Percentiles rank a stretch among this genome's conserved stretches.
phyloP scores from a whole-genome alignment of 2,888 invertebrate species.

The Microctonus aethiopoides region DNA sequence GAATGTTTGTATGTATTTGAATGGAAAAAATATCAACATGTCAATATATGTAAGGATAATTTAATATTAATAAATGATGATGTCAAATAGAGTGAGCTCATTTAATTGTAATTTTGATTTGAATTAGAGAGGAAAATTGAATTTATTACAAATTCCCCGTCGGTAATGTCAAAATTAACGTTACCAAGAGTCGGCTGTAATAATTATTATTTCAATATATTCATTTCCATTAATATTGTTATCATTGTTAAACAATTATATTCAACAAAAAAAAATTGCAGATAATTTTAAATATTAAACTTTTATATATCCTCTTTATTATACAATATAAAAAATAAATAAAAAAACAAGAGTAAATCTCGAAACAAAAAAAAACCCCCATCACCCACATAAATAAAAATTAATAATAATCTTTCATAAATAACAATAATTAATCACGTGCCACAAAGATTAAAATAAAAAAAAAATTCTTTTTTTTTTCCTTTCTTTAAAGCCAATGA shows the following conservation, averaged over 20 bases:
- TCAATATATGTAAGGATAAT: no score
- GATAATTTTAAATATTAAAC: neutral
- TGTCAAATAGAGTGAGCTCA: no score
- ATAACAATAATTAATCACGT: slow-evolving; percentile 21
- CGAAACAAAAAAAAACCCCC: slow-evolving; percentile 30
- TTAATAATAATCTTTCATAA: slow-evolving; percentile 26
- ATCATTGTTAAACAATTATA: neutral
- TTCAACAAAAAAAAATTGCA: neutral
- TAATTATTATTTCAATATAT: no score
- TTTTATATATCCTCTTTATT: no score
- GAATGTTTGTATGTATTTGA: neutral
- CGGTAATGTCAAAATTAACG: neutral
- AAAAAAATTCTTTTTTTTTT: no score
- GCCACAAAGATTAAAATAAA: neutral
- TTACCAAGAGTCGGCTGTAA: slow-evolving; percentile 1
- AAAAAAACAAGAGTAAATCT: no score
- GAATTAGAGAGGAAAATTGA: no score
- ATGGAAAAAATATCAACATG: neutral
- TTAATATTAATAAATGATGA: no score
- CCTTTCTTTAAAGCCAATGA: neutral
- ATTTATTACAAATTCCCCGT: neutral
- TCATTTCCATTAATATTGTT: neutral
- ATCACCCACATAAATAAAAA: neutral
- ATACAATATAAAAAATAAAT: no score
- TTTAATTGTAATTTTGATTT: no score